Base-by-base conservation (phyloP, 1,140 invertebrate genomes). In the Achatina immaculata region DNA sequence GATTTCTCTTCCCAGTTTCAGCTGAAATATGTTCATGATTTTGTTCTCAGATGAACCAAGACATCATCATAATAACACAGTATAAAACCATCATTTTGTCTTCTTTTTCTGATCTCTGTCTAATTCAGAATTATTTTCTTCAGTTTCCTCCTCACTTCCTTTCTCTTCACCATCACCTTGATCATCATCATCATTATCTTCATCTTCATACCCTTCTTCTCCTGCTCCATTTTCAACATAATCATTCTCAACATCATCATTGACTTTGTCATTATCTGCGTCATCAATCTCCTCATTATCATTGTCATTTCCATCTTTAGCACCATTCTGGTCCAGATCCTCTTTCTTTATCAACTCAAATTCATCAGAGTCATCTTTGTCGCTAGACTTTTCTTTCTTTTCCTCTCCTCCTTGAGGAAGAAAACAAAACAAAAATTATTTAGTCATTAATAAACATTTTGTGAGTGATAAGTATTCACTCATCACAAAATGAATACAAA, bases 381-480 rank as follows among this genome's bases (percentile, higher is more conserved):
- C 77, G 45, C 82, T 82, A 16, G 76, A 77, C 48, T 85, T 84
- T 73, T 84, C 85, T 40, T 85, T 86, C 83, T 78, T 86, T 81
- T 85, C 87, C 84, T 66, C 65, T 51, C 34, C 87, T 81, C 90
- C 94, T 94, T 14, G 4, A 45, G 24, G 4, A 21, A 48, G 43
- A 21, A 19, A 40, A 21, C 4, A 55, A 55, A 14, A 55, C 19
- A 19, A 19, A 19, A 19, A 48, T 48, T 11, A 7, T 7, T 48
- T 11, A 48, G 7, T 48, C 19, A 19, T 48, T 19, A 48, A 48
- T 48, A 7, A 48, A 48, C n/a, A n/a, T n/a, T n/a, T n/a, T 48
- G 45, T 19, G 19, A 7, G 19, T 48, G 45, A 48, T 19, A 48
- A 19, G 19, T 48, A 19, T 11, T 48, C 19, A 48, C 45, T 11